Evolutionary conservation across 2,113 vertebrate genomes (phyloP).

Genomic region (Tympanuchus pallidicinctus): DNA sequence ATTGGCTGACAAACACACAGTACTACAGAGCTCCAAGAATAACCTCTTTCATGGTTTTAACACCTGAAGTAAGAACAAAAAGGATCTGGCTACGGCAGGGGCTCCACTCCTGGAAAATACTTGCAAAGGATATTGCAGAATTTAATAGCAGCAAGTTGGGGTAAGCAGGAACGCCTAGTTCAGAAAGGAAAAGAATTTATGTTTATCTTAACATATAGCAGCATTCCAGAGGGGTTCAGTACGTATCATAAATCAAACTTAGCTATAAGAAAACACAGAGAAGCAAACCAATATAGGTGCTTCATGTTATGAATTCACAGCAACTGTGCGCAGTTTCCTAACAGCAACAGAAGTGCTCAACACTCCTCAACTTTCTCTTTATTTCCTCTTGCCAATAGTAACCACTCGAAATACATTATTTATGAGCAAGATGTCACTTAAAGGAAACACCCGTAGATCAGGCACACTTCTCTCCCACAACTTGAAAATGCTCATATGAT

Average conservation of each 20-base stretch:
- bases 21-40: not conserved
- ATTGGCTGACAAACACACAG: not conserved
- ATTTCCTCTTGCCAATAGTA: not conserved
- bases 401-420: not conserved
- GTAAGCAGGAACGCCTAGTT: not conserved
- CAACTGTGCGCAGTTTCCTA: not conserved
- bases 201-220: not conserved
- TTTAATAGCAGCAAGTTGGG: not conserved
- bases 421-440: not conserved
- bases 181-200: not conserved
- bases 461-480: not conserved
- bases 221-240: slow-evolving; percentile 4
- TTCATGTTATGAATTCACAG: not conserved
- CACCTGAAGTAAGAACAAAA: slow-evolving; percentile 11
- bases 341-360: not conserved
- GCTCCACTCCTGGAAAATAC: not conserved
- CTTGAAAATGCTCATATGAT: rapidly evolving
- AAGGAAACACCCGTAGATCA: not conserved
- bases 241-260: slow-evolving; percentile 7
- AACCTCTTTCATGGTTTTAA: not conserved
- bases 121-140: slow-evolving; percentile 5
- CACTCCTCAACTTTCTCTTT: not conserved
- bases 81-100: not conserved
- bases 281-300: not conserved
- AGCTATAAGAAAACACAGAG: not conserved